A percentile compares a stretch with the other conserved stretches of the same genome.
phyloP scores from a whole-genome alignment of 1,140 invertebrate genomes.

The Probaryconus sp. region DNA sequence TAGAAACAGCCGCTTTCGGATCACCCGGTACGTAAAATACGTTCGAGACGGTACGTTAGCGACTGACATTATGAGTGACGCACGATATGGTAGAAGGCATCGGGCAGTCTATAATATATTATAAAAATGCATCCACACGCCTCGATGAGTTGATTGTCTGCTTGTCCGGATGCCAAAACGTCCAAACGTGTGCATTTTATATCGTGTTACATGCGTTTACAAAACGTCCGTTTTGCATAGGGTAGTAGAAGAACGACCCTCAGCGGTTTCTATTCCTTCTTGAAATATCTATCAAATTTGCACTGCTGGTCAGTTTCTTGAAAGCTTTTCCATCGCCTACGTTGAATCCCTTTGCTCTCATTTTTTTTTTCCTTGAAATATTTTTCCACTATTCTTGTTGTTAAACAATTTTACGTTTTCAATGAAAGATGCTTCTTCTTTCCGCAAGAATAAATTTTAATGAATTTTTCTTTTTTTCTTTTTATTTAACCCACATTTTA shows the following conservation, averaged over 20 bases:
- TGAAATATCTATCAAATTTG: constrained; percentile 44
- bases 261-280: constrained; percentile 60
- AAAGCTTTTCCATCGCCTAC: constrained; percentile 12
- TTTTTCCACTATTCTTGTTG: not conserved
- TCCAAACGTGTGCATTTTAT: constrained; percentile 78
- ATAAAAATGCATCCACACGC: constrained; percentile 79
- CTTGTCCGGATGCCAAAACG: constrained; percentile 79
- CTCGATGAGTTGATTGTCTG: constrained; percentile 79
- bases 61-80: constrained; percentile 78
- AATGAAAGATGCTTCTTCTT: too few species aligned
- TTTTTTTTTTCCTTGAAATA: constrained; percentile 1
- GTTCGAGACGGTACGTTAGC: constrained; percentile 78
- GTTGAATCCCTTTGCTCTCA: not conserved
- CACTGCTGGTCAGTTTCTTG: constrained; percentile 29
- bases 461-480: too few species aligned
- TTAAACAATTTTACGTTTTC: too few species aligned
- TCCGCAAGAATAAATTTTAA: too few species aligned
- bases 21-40: constrained; percentile 78
- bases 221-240: constrained; percentile 67
- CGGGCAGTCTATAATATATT: constrained; percentile 79
- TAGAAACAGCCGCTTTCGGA: constrained; percentile 63
- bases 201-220: constrained; percentile 74
- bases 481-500: too few species aligned
- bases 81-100: constrained; percentile 77
- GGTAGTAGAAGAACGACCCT: constrained; percentile 71